Evolutionary conservation across 2,888 invertebrate species (phyloP), one percentile per base, ranked within the genome.

Genomic region (Xestobium rufovillosum): DNA sequence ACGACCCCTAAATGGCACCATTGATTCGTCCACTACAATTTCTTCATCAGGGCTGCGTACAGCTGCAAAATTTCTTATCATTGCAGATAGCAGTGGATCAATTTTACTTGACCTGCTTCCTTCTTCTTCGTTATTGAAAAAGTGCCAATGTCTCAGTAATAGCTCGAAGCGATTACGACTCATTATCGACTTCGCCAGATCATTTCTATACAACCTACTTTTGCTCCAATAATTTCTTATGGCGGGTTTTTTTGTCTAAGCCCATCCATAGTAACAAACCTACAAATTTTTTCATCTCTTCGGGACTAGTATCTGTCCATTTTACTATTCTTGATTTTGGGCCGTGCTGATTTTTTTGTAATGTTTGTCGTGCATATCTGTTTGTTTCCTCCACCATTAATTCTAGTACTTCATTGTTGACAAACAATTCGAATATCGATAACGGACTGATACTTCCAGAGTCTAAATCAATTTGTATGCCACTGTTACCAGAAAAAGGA

Each of bases 1-100:
- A 3, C 55, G 49, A 3, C 59, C 60, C 10, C 56, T 49, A 53
- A 56, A 61, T 25, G 59, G 39, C 0, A 60, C 50, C 54, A 47
- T 48, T 2, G 39, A 31, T 31, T 44, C 39, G 19, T 42, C 43
- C 10, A 48, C 29, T 12, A 40, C 36, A 1, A 47, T 10, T 16
- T 39, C 32, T 30, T 42, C 32, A 13, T 33, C 14, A 3, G 44
- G 41, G 12, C 34, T 14, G 13, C 34, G 26, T 23, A 12, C 12
- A n/a, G 27, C 10, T 13, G 27, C 14, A 31, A 39, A 39, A 4
- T 39, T 36, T 12, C 13, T 4, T 2, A 16, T 32, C 14, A 29
- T 33, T 29, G n/a, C 1, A 10, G 8, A 9, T 23, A 23, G 23
- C 8, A 23, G n/a, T 23, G 23, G n/a, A n/a, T n/a, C 8, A 23